phyloP scores from a whole-genome alignment of 2,888 invertebrate genomes.

The Agrilus cyanescens region DNA sequence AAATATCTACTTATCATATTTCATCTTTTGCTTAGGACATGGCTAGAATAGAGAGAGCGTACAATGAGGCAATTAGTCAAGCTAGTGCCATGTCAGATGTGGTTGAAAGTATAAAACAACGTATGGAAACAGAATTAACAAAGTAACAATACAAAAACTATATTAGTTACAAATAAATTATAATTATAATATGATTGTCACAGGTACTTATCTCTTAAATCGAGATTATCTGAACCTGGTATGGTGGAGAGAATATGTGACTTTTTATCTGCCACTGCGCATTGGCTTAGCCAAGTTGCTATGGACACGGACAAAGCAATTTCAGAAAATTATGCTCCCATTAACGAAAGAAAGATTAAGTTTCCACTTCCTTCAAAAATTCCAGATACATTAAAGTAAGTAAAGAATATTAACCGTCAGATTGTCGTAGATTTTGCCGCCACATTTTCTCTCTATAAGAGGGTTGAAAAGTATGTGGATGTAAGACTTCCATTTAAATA shows the following conservation, averaged over 20 bases:
- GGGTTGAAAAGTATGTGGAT: too few species aligned
- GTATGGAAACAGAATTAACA: constrained; percentile 51
- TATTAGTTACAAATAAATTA: neutral
- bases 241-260: constrained; percentile 58
- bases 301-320: constrained; percentile 35
- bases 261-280: constrained; percentile 69
- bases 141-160: constrained; percentile 36
- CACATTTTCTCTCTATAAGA: too few species aligned
- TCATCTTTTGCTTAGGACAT: constrained; percentile 37
- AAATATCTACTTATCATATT: too few species aligned
- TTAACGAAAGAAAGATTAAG: constrained; percentile 38
- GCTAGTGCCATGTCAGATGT: constrained; percentile 42
- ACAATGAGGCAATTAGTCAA: constrained; percentile 52
- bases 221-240: constrained; percentile 65
- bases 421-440: too few species aligned
- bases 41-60: constrained; percentile 60
- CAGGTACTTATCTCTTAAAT: constrained; percentile 60
- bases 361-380: constrained; percentile 55
- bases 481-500: too few species aligned
- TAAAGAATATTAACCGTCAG: too few species aligned
- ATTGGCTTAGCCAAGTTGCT: constrained; percentile 79
- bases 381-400: constrained; percentile 56
- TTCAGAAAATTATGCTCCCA: constrained; percentile 48
- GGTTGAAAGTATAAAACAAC: constrained; percentile 47
- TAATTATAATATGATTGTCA: constrained; percentile 15